These are phyloP conservation scores for Apodemia mormo DNA, from an alignment of 2,888 invertebrate genomes.

Conservation along the genomic window DNA sequence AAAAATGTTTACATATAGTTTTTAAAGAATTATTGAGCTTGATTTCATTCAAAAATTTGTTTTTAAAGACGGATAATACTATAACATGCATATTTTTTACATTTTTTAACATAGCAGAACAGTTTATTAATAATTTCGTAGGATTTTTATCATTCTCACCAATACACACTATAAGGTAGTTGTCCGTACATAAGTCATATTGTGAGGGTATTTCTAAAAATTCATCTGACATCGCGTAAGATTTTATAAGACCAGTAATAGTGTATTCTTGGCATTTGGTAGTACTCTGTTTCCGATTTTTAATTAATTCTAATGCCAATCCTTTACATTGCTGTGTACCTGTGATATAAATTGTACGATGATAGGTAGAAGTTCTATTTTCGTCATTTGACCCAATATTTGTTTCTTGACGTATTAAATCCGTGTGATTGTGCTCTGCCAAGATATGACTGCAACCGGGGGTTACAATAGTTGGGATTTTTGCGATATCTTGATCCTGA, in stretches of 20 bases:
- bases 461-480: background rate
- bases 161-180: background rate
- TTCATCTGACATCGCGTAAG: background rate
- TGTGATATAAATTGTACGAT: background rate
- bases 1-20: background rate
- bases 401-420: background rate
- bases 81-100: slow-evolving; percentile 1
- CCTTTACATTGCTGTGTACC: slow-evolving; percentile 3
- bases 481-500: background rate
- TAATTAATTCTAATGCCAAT: slow-evolving; percentile 1
- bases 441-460: background rate
- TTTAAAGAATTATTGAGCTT: background rate
- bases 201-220: background rate
- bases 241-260: background rate
- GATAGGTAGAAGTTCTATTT: background rate
- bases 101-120: background rate
- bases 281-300: background rate
- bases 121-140: background rate
- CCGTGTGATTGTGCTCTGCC: background rate
- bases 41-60: background rate
- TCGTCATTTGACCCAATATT: background rate
- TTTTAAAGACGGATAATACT: background rate
- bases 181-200: background rate
- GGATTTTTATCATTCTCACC: background rate
- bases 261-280: background rate